phyloP scores from a whole-genome alignment of 2,888 invertebrate genomes.

The Polyploca ridens region DNA sequence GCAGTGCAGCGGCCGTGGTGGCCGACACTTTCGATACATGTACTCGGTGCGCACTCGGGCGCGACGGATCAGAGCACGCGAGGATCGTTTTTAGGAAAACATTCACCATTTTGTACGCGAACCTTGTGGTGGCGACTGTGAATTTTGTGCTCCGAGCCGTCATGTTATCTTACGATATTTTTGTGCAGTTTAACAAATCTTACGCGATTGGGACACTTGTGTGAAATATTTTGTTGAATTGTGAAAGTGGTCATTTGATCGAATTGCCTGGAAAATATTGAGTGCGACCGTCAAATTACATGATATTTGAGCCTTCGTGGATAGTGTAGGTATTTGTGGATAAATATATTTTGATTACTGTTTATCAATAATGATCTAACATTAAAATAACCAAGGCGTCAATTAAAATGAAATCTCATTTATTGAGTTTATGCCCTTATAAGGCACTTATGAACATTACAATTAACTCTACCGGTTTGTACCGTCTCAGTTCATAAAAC shows the following conservation, averaged over 20 bases:
- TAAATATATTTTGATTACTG: not conserved
- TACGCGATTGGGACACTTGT: conserved; percentile 40
- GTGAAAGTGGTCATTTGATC: conserved; percentile 61
- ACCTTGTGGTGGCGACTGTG: conserved; percentile 62
- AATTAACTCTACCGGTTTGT: too few relatives aligned
- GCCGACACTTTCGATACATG: conserved; percentile 67
- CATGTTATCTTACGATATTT: conserved; percentile 50
- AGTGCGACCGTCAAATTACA: conserved; percentile 11
- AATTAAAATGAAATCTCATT: too few relatives aligned
- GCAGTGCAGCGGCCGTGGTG: conserved; percentile 70
- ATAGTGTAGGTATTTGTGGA: conserved; percentile 40
- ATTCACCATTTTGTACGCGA: conserved; percentile 79
- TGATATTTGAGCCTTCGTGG: conserved; percentile 34
- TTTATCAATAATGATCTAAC: not conserved
- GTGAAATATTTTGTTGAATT: conserved; percentile 52
- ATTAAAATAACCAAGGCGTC: not conserved
- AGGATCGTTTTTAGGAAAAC: conserved; percentile 78
- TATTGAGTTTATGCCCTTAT: too few relatives aligned
- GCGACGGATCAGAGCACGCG: conserved; percentile 73
- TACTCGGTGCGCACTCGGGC: conserved; percentile 67
- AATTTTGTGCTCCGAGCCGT: conserved; percentile 46
- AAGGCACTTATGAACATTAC: too few relatives aligned
- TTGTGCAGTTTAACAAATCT: conserved; percentile 39
- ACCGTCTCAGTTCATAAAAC: too few relatives aligned
- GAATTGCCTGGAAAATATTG: conserved; percentile 34